Base-by-base conservation (phyloP, 2,113 vertebrate species). In the Eonycteris spelaea region DNA sequence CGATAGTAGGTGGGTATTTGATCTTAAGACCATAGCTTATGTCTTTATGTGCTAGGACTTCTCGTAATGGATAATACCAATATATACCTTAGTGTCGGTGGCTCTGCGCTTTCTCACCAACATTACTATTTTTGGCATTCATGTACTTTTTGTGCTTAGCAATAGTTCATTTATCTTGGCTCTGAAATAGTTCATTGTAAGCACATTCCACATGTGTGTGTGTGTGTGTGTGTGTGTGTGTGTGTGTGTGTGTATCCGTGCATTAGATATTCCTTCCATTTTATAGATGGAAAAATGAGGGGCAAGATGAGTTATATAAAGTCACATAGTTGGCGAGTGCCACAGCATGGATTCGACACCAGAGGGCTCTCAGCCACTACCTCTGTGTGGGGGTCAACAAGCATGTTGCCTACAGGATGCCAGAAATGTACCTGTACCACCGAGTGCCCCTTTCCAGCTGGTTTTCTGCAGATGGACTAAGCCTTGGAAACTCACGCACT, bases 391-490 rank as follows among this genome's bases (percentile, higher is more conserved):
- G 12, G 19, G 35, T 53, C 55, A n/a, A 12, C 24, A 77, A 33
- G 10, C n/a, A 26, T 0, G 2, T 7, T 35, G 75, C 43, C 63
- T 24, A 14, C 0, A 57, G 28, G 57, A 15, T 26, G 12, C 2
- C 19, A 1, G 71, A 35, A 38, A 14, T 15, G 11, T 3, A 15
- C 9, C 11, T 1, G 5, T 2, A 5, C 5, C 4, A 53, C 11
- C 35, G 18, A 13, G 30, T 55, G 22, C 51, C 53, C 61, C 10
- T 79, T 97, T 90, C 57, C 53, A 57, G 51, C 35, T 11, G 3
- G 55, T 45, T 59, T 65, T 96, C 65, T 95, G 89, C 22, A 95
- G 70, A 28, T 94, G 95, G 94, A 96, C 96, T 88, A 87, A 70
- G 83, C 43, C 67, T 79, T 83, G 79, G 1, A 55, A 96, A 85